Conservation (phyloP, 37 sponge, comb jelly and placozoan species). For the Hormiphora californensis region DNA sequence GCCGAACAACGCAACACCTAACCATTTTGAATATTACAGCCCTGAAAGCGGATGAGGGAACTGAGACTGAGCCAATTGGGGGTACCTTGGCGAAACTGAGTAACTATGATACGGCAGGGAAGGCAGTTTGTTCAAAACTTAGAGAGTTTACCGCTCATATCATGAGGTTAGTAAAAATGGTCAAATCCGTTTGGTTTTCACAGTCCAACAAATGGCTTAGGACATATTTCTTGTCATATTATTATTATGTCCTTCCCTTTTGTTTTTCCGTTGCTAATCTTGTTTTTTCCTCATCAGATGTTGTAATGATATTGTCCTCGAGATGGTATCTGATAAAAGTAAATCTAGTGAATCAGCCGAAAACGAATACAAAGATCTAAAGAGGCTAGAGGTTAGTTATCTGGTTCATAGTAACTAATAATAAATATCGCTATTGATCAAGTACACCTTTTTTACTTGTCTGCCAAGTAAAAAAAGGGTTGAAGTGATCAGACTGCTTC, state of each 20-base stretch:
- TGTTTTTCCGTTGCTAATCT: neutral
- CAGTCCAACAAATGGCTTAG: too few relatives aligned
- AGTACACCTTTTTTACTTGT: too few relatives aligned
- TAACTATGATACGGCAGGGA: constrained; percentile 26
- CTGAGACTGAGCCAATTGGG: constrained; percentile 11
- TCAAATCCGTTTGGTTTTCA: too few relatives aligned
- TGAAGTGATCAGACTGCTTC: too few relatives aligned
- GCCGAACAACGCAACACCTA: too few relatives aligned
- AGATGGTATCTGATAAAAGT: neutral
- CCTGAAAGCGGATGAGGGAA: too few relatives aligned
- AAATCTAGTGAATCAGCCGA: neutral
- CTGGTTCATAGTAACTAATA: too few relatives aligned
- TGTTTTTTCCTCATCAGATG: neutral
- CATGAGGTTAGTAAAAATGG: too few relatives aligned
- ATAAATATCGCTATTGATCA: too few relatives aligned
- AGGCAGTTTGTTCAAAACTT: constrained; percentile 21
- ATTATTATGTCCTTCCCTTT: neutral
- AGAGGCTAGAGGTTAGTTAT: constrained; percentile 32
- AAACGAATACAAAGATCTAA: constrained; percentile 32
- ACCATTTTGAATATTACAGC: too few relatives aligned
- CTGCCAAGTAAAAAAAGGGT: too few relatives aligned
- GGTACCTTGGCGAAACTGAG: constrained; percentile 22
- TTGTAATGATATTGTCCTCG: constrained; percentile 34
- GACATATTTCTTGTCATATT: neutral
- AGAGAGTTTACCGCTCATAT: constrained; percentile 42